Conservation (phyloP, 2,113 vertebrate genomes). For the Syrmaticus mikado region DNA sequence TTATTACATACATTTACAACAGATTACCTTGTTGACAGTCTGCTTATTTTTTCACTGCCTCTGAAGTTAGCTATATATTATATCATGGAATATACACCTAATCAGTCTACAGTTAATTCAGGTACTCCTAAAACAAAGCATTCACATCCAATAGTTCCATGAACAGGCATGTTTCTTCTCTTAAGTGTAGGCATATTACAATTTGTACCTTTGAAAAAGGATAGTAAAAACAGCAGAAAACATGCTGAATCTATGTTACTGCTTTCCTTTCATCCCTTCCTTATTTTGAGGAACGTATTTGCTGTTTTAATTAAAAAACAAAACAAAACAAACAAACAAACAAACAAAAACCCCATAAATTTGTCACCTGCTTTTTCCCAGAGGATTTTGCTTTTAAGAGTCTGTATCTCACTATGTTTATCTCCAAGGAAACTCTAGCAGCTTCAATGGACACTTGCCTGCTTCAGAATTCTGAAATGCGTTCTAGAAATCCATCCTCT, state of each 20-base stretch:
- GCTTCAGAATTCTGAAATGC: background rate
- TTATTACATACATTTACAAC: background rate
- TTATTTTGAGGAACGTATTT: background rate
- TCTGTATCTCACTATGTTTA: background rate
- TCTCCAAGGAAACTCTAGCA: background rate
- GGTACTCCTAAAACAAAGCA: background rate
- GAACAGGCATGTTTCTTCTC: background rate
- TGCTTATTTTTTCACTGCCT: background rate
- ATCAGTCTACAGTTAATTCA: background rate
- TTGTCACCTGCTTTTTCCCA: background rate
- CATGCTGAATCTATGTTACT: background rate
- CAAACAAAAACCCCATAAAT: no score
- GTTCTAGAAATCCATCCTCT: background rate
- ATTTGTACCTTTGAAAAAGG: background rate
- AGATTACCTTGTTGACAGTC: background rate
- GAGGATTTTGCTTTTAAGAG: background rate
- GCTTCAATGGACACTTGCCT: background rate
- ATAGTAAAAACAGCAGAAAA: background rate
- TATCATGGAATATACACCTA: background rate
- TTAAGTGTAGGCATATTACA: background rate
- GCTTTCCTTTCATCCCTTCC: background rate
- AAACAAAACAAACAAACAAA: no score
- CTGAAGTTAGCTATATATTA: background rate
- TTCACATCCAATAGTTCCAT: background rate
- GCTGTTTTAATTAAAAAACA: background rate